Evolutionary conservation across 92 coral and sea anemone species (phyloP).

Genomic region (Epizoanthus fatuus): DNA sequence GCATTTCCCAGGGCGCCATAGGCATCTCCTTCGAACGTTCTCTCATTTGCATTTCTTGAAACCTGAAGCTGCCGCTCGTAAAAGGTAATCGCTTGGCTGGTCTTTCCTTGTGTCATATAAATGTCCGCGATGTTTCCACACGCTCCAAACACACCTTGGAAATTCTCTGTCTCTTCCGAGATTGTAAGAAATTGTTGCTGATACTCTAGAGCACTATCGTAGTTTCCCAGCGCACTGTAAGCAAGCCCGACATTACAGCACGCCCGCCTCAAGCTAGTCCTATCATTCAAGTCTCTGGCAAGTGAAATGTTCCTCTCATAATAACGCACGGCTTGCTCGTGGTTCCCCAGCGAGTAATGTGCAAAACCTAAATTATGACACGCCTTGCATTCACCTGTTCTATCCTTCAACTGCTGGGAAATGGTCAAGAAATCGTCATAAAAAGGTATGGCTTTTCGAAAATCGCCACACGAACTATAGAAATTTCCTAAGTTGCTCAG

Average conservation of each 20-base stretch:
- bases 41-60: conserved; percentile 84
- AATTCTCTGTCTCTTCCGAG: conserved; percentile 81
- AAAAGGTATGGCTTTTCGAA: conserved; percentile 84
- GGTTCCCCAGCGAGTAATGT: conserved; percentile 91
- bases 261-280: conserved; percentile 88
- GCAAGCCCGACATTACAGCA: conserved; percentile 95
- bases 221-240: conserved; percentile 88
- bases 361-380: conserved; percentile 99
- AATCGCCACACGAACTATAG: conserved; percentile 96
- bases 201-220: conserved; percentile 82
- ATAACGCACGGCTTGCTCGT: conserved; percentile 81
- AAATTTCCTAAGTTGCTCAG: conserved; percentile 95
- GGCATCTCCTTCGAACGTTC: conserved; percentile 82
- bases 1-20: conserved; percentile 92
- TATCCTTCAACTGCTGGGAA: conserved; percentile 77
- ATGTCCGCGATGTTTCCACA: conserved; percentile 96
- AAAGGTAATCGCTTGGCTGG: conserved; percentile 82
- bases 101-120: conserved; percentile 78
- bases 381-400: conserved; percentile 90
- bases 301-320: conserved; percentile 94
- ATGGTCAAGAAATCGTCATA: conserved; percentile 88
- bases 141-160: conserved; percentile 86
- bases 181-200: conserved; percentile 85
- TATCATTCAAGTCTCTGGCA: conserved; percentile 86
- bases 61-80: conserved; percentile 89